These are phyloP conservation scores for Zygothrica quintamaculata DNA, from an alignment of 2,888 invertebrate species.

Conservation along the genomic window DNA sequence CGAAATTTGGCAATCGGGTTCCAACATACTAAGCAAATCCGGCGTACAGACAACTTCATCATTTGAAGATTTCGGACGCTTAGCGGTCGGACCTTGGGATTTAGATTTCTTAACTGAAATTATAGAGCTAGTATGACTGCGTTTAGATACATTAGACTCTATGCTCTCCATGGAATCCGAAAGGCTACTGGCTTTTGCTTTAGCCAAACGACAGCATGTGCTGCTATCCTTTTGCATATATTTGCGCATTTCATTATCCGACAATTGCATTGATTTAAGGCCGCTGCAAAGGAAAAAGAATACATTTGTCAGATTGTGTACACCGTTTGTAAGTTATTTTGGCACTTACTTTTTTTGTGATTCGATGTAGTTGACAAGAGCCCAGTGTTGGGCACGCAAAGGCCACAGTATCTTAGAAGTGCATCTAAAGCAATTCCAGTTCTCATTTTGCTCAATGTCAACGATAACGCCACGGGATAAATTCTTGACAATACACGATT, in stretches of 20 bases:
- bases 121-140: slow-evolving; percentile 65
- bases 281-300: slow-evolving; percentile 62
- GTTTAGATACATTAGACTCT: slow-evolving; percentile 75
- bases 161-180: slow-evolving; percentile 81
- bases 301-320: neutral
- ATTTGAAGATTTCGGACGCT: slow-evolving; percentile 76
- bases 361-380: slow-evolving; percentile 88
- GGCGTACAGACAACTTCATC: slow-evolving; percentile 88
- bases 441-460: slow-evolving; percentile 90
- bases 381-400: slow-evolving; percentile 89
- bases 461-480: slow-evolving; percentile 88
- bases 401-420: slow-evolving; percentile 88
- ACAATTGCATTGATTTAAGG: slow-evolving; percentile 63
- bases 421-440: slow-evolving; percentile 92
- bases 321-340: neutral
- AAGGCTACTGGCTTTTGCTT: slow-evolving; percentile 74
- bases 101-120: slow-evolving; percentile 58
- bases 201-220: slow-evolving; percentile 81
- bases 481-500: slow-evolving; percentile 91
- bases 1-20: slow-evolving; percentile 83
- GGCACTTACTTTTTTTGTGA: slow-evolving; percentile 85
- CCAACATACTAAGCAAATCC: slow-evolving; percentile 85
- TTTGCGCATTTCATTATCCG: slow-evolving; percentile 73
- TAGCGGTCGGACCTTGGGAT: slow-evolving; percentile 43
- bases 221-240: slow-evolving; percentile 78